These are phyloP conservation scores for Cephalotes varians DNA, from an alignment of 2,888 invertebrate species.

Conservation along the genomic window DNA sequence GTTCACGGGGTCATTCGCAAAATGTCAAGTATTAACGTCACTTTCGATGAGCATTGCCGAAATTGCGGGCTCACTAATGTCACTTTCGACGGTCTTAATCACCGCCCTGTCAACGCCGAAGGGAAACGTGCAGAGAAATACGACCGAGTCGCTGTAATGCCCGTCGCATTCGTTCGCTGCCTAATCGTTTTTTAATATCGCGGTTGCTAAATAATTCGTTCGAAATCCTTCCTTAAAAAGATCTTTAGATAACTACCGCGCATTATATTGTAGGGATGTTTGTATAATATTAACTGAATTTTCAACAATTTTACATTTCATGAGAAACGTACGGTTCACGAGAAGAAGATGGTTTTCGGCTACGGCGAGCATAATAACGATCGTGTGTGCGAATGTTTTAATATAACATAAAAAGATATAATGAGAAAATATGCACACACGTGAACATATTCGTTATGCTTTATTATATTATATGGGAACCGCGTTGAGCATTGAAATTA, in stretches of 20 bases:
- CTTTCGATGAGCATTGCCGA: conserved; percentile 46
- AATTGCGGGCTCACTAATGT: conserved; percentile 35
- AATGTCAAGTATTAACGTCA: conserved; percentile 47
- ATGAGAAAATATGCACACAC: neutral
- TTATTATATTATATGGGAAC: conserved; percentile 22
- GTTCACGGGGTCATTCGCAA: conserved; percentile 16
- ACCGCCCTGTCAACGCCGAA: conserved; percentile 4
- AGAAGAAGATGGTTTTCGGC: neutral
- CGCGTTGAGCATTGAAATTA: conserved; percentile 2
- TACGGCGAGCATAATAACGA: neutral
- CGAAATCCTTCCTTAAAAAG: neutral
- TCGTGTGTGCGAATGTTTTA: neutral
- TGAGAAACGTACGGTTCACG: neutral
- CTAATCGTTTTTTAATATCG: conserved; percentile 11
- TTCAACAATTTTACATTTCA: neutral
- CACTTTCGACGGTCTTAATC: conserved; percentile 39
- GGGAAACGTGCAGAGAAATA: neutral
- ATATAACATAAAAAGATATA: neutral
- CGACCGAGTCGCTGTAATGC: neutral
- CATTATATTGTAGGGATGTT: neutral
- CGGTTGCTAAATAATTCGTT: neutral
- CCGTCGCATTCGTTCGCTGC: neutral
- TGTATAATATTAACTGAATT: neutral
- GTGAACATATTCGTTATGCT: conserved; percentile 12
- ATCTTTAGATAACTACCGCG: neutral